Evolutionary conservation across 2,797 vertebrate species (phyloP).

Genomic region (Chloroceryle inda): DNA sequence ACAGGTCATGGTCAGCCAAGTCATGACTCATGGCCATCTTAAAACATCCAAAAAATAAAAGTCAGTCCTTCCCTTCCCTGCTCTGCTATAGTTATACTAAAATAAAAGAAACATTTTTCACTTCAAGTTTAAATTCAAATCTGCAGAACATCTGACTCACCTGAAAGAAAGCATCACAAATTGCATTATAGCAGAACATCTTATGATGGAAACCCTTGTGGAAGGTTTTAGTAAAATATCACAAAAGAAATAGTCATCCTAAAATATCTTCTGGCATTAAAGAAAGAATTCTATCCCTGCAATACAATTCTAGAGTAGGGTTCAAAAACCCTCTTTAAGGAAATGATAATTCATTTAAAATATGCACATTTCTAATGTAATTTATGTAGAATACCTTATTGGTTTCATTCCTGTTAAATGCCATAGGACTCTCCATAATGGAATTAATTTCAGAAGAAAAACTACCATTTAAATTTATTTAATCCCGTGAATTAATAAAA

Average conservation of each 20-base stretch:
- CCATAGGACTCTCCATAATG: not conserved
- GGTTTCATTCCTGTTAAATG: conserved; percentile 1
- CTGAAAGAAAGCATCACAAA: not conserved
- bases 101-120: not conserved
- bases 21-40: not conserved
- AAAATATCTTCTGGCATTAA: not conserved
- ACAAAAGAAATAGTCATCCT: not conserved
- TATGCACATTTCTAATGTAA: conserved; percentile 28
- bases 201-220: not conserved
- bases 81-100: not conserved
- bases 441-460: conserved; percentile 28
- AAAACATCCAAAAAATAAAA: not conserved
- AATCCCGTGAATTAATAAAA: not conserved
- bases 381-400: conserved; percentile 5
- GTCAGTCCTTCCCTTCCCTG: not conserved
- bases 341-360: not conserved
- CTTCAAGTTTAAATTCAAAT: not conserved
- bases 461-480: not conserved
- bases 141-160: not conserved
- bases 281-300: not conserved
- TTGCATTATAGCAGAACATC: not conserved
- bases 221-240: not conserved
- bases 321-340: not conserved
- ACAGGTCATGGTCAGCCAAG: not conserved
- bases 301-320: not conserved